Evolutionary conservation across 2,888 invertebrate species (phyloP).

Genomic region (Xanthorhoe designata): DNA sequence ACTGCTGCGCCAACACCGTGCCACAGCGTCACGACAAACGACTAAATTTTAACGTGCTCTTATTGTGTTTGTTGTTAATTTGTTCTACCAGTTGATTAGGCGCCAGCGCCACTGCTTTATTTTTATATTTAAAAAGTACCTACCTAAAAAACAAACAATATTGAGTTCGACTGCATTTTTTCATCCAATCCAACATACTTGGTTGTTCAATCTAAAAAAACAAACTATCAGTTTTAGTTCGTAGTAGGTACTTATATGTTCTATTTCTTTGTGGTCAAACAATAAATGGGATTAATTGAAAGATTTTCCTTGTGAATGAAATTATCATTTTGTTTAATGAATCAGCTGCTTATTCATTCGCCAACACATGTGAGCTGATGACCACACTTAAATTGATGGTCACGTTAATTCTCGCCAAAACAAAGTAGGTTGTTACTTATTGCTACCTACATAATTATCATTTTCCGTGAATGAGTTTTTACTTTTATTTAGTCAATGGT

Average conservation of each 20-base stretch:
- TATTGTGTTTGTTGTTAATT: conserved; percentile 25
- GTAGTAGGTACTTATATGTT: background rate
- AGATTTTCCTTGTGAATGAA: conserved; percentile 25
- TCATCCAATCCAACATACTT: background rate
- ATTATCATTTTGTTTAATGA: conserved; percentile 17
- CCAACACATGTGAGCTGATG: conserved; percentile 12
- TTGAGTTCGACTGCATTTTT: background rate
- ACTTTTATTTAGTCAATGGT: background rate
- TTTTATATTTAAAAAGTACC: too few relatives aligned
- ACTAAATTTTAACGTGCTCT: conserved; percentile 24
- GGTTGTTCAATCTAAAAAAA: background rate
- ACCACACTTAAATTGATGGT: conserved; percentile 4
- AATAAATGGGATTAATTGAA: conserved; percentile 10
- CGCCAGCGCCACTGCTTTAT: background rate
- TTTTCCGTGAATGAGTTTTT: conserved; percentile 6
- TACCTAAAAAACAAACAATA: background rate
- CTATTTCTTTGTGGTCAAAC: conserved; percentile 7
- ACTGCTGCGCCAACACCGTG: conserved; percentile 22
- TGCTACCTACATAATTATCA: background rate
- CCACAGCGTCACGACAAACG: conserved; percentile 36
- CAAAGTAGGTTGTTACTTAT: too few relatives aligned
- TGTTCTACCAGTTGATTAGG: background rate
- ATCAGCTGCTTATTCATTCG: conserved; percentile 25
- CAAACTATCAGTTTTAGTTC: too few relatives aligned
- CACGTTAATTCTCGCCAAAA: conserved; percentile 22